phyloP scores from a whole-genome alignment of 2,888 invertebrate genomes.

The Nemotelus nigrinus region DNA sequence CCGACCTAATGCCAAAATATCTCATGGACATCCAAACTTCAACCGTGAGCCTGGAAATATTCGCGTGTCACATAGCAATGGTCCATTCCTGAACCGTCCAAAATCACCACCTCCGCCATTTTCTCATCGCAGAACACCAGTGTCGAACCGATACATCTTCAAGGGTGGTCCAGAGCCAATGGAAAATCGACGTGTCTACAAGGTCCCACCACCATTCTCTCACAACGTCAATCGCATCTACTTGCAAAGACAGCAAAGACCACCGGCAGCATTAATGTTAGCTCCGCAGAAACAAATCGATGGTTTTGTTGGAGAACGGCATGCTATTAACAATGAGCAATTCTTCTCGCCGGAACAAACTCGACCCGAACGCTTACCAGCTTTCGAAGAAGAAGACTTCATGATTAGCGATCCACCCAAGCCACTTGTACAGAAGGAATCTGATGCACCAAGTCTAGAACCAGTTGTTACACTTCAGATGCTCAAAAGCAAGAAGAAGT shows the following conservation, averaged over 20 bases:
- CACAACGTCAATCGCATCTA: conserved; percentile 57
- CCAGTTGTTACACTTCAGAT: conserved; percentile 75
- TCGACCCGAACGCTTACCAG: conserved; percentile 54
- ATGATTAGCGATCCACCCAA: conserved; percentile 67
- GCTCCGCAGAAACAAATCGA: conserved; percentile 52
- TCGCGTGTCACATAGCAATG: conserved; percentile 55
- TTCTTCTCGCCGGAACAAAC: conserved; percentile 46
- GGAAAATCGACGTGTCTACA: conserved; percentile 59
- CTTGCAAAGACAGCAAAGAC: conserved; percentile 53
- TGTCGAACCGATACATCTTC: conserved; percentile 31
- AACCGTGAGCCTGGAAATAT: conserved; percentile 62
- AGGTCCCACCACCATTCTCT: conserved; percentile 53
- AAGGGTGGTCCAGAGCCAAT: conserved; percentile 25
- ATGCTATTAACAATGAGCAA: conserved; percentile 53
- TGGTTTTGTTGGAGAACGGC: conserved; percentile 57
- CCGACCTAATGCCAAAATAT: conserved; percentile 72
- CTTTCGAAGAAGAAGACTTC: conserved; percentile 60
- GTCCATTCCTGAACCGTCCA: conserved; percentile 55
- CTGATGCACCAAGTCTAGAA: conserved; percentile 62
- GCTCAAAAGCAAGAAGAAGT: conserved; percentile 70
- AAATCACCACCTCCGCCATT: conserved; percentile 57
- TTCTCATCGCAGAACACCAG: conserved; percentile 59
- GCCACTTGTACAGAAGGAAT: conserved; percentile 58
- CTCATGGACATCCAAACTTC: conserved; percentile 63
- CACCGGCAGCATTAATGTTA: conserved; percentile 53